Conservation (phyloP, 2,797 vertebrate species). For the Premnoplex brunnescens region DNA sequence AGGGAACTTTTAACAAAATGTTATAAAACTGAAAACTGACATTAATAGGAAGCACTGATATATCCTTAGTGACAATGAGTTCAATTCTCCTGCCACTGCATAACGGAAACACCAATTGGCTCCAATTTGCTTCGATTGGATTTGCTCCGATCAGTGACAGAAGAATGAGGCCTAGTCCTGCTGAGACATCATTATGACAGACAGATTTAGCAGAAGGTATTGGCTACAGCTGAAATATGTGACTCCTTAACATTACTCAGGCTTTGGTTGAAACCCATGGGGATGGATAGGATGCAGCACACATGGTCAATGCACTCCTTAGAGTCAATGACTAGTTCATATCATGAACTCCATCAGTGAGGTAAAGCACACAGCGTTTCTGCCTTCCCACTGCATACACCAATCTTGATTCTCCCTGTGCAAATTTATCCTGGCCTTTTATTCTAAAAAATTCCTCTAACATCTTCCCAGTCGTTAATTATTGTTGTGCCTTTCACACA, state of each 20-base stretch:
- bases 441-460: neutral
- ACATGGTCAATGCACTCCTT: neutral
- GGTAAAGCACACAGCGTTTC: neutral
- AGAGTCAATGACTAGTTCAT: neutral
- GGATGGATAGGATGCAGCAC: neutral
- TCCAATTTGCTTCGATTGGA: conserved; percentile 57
- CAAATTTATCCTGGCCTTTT: neutral
- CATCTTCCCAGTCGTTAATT: neutral
- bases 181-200: conserved; percentile 66
- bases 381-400: neutral
- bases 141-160: conserved; percentile 47
- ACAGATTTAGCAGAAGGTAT: conserved; percentile 35
- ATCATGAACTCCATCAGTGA: neutral
- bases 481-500: accelerated
- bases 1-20: conserved; percentile 75
- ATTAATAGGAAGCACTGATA: conserved; percentile 77
- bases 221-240: conserved; percentile 31
- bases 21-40: conserved; percentile 74
- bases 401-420: neutral
- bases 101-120: conserved; percentile 61
- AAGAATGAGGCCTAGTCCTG: conserved; percentile 55
- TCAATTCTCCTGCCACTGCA: conserved; percentile 56
- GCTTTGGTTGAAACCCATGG: neutral
- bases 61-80: conserved; percentile 73
- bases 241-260: neutral